phyloP scores from a whole-genome alignment of 2,113 vertebrate genomes.

The Peucedramus taeniatus region DNA sequence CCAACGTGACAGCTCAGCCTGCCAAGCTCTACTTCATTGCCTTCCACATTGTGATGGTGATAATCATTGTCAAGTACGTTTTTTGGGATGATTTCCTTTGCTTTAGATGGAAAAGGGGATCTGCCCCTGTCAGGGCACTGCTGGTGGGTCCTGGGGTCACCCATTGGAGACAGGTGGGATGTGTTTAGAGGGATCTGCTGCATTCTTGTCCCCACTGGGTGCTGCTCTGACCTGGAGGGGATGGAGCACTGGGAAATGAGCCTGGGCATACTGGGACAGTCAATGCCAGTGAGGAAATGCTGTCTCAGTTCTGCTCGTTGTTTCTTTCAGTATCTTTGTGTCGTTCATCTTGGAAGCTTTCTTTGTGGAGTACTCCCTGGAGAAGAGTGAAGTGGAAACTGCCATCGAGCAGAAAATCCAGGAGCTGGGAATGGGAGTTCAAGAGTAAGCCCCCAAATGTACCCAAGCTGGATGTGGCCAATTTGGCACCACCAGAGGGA shows the following conservation, averaged over 20 bases:
- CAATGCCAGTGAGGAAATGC: background rate
- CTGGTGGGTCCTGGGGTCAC: background rate
- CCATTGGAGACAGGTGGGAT: background rate
- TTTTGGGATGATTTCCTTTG: fast-evolving
- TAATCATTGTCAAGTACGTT: constrained; percentile 91
- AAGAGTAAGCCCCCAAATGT: constrained; percentile 73
- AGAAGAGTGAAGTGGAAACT: constrained; percentile 89
- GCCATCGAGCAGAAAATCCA: constrained; percentile 92
- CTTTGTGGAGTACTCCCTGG: constrained; percentile 90
- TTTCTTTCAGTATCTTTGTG: constrained; percentile 85
- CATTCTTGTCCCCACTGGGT: background rate
- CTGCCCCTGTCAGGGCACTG: background rate
- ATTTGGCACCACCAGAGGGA: background rate
- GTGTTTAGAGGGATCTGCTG: background rate
- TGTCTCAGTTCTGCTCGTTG: background rate
- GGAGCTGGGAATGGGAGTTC: constrained; percentile 85
- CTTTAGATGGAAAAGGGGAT: background rate
- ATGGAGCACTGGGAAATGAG: background rate
- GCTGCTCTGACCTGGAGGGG: background rate
- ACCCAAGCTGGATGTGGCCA: background rate
- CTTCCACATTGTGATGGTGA: constrained; percentile 91
- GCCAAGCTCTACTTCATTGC: constrained; percentile 86
- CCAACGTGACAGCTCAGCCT: constrained; percentile 75
- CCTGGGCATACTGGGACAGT: background rate
- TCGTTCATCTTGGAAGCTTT: constrained; percentile 93